phyloP scores from a whole-genome alignment of 2,888 invertebrate species.

The Pachydiplax longipennis region DNA sequence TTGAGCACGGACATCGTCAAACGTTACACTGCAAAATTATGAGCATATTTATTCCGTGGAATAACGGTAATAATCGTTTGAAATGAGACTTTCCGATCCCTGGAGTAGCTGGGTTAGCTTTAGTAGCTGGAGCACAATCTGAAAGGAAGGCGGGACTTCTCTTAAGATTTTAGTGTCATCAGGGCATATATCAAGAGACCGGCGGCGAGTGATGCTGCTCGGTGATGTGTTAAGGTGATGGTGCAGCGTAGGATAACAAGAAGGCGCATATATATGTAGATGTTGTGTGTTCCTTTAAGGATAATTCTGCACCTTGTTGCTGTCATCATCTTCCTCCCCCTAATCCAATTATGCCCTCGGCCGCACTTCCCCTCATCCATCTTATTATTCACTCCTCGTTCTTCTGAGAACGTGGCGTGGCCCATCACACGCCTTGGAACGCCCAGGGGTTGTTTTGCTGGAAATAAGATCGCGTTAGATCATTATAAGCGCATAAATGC shows the following conservation, averaged over 20 bases:
- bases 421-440: constrained; percentile 19
- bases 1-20: no score
- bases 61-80: no score
- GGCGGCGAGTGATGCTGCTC: no score
- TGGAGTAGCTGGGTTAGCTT: no score
- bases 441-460: background rate
- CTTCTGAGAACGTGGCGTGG: background rate
- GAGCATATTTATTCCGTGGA: no score
- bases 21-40: no score
- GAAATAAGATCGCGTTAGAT: constrained; percentile 4
- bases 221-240: no score
- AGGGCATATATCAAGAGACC: no score
- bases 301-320: background rate
- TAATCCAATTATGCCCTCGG: background rate
- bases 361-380: background rate
- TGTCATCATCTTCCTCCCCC: background rate
- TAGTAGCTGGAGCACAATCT: no score
- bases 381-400: constrained; percentile 33
- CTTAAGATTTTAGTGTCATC: no score
- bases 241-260: background rate
- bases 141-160: no score
- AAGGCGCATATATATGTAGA: constrained; percentile 13
- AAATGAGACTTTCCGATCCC: no score
- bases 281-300: constrained; percentile 24
- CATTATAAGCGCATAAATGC: constrained; percentile 35